A percentile compares a stretch with the other conserved stretches of the same genome.
Evolutionary conservation across 2,797 vertebrate species (phyloP).

Genomic region (Hipposideros larvatus): DNA sequence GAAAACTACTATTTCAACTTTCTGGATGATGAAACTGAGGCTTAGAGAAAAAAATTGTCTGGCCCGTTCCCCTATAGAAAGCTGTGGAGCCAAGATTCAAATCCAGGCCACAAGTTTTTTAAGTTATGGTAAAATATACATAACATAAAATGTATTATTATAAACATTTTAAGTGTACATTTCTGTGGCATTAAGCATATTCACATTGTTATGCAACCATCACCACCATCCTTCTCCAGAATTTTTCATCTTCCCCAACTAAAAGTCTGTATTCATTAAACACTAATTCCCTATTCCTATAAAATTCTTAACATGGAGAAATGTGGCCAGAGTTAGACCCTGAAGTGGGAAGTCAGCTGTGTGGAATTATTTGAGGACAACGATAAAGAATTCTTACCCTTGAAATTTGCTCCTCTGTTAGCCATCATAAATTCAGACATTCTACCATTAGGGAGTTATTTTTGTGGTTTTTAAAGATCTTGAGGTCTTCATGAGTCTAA

Average conservation of each 20-base stretch:
- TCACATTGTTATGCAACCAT: neutral
- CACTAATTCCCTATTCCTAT: neutral
- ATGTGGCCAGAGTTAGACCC: neutral
- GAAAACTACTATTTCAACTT: neutral
- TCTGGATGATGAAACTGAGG: neutral
- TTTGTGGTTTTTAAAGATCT: neutral
- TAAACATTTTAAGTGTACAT: neutral
- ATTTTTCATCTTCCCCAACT: neutral
- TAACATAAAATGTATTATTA: neutral
- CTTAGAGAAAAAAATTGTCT: neutral
- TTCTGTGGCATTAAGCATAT: neutral
- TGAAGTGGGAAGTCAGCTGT: neutral
- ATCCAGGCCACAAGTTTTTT: neutral
- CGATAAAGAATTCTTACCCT: neutral
- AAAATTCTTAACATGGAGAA: conserved; percentile 8
- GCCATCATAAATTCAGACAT: neutral
- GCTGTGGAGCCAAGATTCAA: neutral
- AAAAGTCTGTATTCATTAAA: neutral
- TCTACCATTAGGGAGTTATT: neutral
- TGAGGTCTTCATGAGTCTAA: neutral
- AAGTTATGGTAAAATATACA: neutral
- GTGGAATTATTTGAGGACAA: neutral
- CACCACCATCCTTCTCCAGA: neutral
- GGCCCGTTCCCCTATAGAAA: neutral
- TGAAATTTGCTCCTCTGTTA: neutral